These are phyloP conservation scores for Agrochola litura DNA, from an alignment of 2,888 invertebrate species.

Conservation along the genomic window DNA sequence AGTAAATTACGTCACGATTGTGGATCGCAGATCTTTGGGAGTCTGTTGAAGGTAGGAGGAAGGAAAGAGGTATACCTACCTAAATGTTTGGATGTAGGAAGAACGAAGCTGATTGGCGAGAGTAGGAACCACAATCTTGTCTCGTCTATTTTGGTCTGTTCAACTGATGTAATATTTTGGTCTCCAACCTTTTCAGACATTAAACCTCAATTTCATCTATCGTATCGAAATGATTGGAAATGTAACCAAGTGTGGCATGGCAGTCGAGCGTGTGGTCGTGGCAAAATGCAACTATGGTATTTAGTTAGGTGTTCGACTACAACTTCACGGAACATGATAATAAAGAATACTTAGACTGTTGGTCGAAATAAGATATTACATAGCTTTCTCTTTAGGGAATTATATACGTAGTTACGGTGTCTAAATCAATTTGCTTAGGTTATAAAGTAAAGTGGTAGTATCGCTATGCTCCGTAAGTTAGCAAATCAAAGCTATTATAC, in stretches of 20 bases:
- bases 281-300: neutral
- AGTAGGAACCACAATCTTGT: neutral
- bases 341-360: neutral
- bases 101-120: neutral
- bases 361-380: neutral
- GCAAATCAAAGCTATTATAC: neutral
- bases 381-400: neutral
- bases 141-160: neutral
- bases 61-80: neutral
- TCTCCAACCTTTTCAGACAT: neutral
- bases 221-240: neutral
- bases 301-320: neutral
- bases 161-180: neutral
- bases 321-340: neutral
- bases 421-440: neutral
- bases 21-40: slow-evolving; percentile 55
- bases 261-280: neutral
- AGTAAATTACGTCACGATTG: slow-evolving; percentile 65
- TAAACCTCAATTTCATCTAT: neutral
- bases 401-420: neutral
- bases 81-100: neutral
- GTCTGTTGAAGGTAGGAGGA: slow-evolving; percentile 16
- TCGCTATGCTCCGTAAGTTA: neutral
- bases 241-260: neutral
- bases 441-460: neutral